Percentiles rank a stretch among this genome's conserved stretches.
Evolutionary conservation across 2,888 invertebrate genomes (phyloP).

Genomic region (Apodemia mormo): DNA sequence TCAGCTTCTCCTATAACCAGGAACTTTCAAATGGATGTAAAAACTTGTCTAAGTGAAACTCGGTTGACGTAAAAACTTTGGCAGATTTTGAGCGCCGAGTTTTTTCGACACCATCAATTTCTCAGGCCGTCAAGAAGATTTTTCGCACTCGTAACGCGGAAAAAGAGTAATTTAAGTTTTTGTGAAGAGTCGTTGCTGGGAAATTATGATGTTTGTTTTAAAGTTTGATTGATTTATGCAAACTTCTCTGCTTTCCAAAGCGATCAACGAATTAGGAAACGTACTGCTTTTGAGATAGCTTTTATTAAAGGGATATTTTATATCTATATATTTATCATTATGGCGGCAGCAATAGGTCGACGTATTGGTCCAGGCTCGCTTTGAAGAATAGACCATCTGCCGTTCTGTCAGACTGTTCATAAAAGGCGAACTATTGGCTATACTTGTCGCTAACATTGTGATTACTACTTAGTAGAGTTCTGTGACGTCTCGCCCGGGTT

Average conservation of each 20-base stretch:
- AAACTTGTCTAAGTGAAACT: slow-evolving; percentile 80
- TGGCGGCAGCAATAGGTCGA: neutral
- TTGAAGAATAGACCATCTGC: no score
- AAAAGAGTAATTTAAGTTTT: slow-evolving; percentile 81
- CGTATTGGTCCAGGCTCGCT: no score
- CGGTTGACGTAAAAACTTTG: slow-evolving; percentile 77
- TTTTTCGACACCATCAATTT: slow-evolving; percentile 79
- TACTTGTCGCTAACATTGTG: no score
- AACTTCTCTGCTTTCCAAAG: slow-evolving; percentile 53
- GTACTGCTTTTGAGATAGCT: neutral
- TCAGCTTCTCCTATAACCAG: slow-evolving; percentile 75
- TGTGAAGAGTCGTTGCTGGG: slow-evolving; percentile 69
- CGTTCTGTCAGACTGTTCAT: no score
- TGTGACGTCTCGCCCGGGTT: no score
- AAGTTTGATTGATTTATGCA: slow-evolving; percentile 80
- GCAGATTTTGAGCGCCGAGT: slow-evolving; percentile 63
- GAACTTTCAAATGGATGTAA: slow-evolving; percentile 79
- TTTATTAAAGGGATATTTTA: neutral
- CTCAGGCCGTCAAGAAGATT: slow-evolving; percentile 80
- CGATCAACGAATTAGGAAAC: neutral
- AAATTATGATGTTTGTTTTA: slow-evolving; percentile 79
- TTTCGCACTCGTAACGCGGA: slow-evolving; percentile 79
- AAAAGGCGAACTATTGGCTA: no score
- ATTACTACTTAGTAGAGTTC: no score
- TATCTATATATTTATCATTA: neutral